Percentiles rank a stretch among this genome's conserved stretches.
Evolutionary conservation across 2,797 vertebrate genomes (phyloP).

Genomic region (Champsocephalus gunnari): DNA sequence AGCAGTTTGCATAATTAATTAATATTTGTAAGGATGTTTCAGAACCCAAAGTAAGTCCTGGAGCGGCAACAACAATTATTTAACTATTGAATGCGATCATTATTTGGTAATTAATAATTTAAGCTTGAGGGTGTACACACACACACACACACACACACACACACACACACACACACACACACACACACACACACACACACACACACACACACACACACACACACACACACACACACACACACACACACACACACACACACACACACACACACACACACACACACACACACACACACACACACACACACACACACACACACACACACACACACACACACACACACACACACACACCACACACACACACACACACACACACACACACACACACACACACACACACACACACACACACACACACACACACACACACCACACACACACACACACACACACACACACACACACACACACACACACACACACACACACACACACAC

Average conservation of each 20-base stretch:
- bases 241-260: too few relatives aligned
- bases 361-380: constrained; percentile 2
- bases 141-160: constrained; percentile 14
- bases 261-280: too few relatives aligned
- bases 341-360: constrained; percentile 3
- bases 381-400: too few relatives aligned
- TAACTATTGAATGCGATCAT: too few relatives aligned
- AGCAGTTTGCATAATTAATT: too few relatives aligned
- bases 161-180: neutral
- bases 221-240: neutral
- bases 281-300: constrained; percentile 21
- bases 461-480: constrained; percentile 20
- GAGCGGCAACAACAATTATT: too few relatives aligned
- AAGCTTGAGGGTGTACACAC: neutral
- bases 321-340: neutral
- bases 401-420: too few relatives aligned
- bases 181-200: too few relatives aligned
- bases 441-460: neutral
- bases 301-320: constrained; percentile 12
- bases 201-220: too few relatives aligned
- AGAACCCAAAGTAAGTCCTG: too few relatives aligned
- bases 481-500: neutral
- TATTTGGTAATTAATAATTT: too few relatives aligned
- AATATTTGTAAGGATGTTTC: too few relatives aligned
- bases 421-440: neutral